Conservation (phyloP, 1,140 invertebrate genomes). For the Physella acuta region DNA sequence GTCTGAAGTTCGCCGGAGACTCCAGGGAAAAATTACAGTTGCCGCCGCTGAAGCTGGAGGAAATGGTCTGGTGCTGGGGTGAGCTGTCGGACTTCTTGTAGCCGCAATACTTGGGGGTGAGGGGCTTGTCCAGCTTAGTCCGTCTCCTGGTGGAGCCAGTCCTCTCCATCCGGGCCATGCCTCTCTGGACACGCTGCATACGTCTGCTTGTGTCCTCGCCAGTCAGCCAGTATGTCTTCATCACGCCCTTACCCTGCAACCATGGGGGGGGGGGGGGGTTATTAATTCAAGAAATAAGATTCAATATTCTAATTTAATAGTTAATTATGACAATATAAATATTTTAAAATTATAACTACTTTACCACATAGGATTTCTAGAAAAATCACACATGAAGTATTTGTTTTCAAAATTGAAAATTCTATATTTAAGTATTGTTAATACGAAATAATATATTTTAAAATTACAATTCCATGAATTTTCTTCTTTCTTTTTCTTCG, state of each 20-base stretch:
- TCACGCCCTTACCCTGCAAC: conserved; percentile 83
- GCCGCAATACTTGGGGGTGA: conserved; percentile 10
- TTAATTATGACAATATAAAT: too few relatives aligned
- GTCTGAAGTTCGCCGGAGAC: neutral
- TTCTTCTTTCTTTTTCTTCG: too few relatives aligned
- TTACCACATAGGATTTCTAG: too few relatives aligned
- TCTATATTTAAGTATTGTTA: too few relatives aligned
- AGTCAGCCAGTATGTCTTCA: conserved; percentile 82
- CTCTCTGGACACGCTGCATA: conserved; percentile 32
- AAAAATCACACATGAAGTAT: too few relatives aligned
- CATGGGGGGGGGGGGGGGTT: too few relatives aligned
- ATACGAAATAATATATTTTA: too few relatives aligned
- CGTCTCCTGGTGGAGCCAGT: neutral
- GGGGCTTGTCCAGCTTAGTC: neutral
- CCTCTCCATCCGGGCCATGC: conserved; percentile 19
- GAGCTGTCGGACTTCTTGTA: conserved; percentile 7
- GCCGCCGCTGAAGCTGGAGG: neutral
- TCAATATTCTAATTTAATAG: too few relatives aligned
- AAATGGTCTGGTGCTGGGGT: neutral
- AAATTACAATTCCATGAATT: too few relatives aligned
- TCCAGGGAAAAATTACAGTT: neutral
- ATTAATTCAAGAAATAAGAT: too few relatives aligned
- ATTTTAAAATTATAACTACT: too few relatives aligned
- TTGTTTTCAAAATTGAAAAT: too few relatives aligned
- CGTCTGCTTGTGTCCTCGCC: conserved; percentile 69